Conservation (phyloP, 2,113 vertebrate species). For the Macrotis lagotis region DNA sequence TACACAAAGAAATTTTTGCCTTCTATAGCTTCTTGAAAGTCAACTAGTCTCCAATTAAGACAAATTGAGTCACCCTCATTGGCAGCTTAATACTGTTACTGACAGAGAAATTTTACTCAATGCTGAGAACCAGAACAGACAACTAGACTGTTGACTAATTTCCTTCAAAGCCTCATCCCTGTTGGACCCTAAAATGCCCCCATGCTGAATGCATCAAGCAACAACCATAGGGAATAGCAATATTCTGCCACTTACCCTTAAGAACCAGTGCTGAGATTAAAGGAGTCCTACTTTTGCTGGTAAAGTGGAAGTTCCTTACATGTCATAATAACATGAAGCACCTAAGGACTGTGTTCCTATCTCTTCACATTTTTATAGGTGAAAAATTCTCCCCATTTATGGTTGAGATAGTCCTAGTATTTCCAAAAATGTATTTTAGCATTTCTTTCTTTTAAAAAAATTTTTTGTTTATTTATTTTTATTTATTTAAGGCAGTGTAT, state of each 20-base stretch:
- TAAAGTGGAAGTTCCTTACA: background rate
- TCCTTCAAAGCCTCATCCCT: background rate
- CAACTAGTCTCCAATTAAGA: background rate
- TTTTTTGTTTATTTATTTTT: too few species aligned
- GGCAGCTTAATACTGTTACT: background rate
- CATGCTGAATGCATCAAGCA: background rate
- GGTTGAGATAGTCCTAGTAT: background rate
- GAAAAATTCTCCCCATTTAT: background rate
- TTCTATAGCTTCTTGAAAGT: background rate
- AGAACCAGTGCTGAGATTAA: background rate
- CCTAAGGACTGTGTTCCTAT: background rate
- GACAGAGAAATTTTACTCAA: background rate
- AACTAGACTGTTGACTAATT: background rate
- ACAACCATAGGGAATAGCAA: background rate
- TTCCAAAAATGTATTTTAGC: background rate
- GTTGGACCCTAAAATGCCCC: background rate
- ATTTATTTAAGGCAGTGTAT: too few species aligned
- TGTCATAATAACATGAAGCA: background rate
- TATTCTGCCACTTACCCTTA: background rate
- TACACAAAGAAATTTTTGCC: background rate
- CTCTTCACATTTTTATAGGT: background rate
- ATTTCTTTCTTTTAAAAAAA: too few species aligned
- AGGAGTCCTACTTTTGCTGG: background rate
- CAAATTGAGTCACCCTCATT: background rate
- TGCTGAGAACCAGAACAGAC: background rate